Conservation (phyloP, 92 coral and sea anemone genomes). For the Pocillopora grandis region DNA sequence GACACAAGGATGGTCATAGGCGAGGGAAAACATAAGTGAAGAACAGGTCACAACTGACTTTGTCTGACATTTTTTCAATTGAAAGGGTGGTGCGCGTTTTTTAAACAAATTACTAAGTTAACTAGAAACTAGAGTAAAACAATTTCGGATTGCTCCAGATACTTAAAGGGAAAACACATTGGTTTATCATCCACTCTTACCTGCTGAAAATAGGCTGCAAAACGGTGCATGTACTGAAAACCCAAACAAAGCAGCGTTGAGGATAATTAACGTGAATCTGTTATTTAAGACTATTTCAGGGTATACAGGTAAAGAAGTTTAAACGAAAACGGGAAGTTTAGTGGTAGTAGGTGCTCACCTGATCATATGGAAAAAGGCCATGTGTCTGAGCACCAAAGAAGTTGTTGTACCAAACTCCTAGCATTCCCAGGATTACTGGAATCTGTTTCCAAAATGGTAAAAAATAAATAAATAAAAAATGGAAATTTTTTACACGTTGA, state of each 20-base stretch:
- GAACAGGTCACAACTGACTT: too few species aligned
- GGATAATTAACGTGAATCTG: too few species aligned
- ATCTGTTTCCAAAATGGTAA: constrained; percentile 40
- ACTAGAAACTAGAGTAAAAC: too few species aligned
- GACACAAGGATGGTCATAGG: too few species aligned
- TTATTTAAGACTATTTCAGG: background rate
- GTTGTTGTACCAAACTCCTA: constrained; percentile 94
- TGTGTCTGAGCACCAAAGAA: constrained; percentile 93
- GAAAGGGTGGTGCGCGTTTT: too few species aligned
- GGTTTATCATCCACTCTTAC: constrained; percentile 30
- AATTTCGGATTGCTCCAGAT: too few species aligned
- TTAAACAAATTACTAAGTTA: too few species aligned
- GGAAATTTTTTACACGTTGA: background rate
- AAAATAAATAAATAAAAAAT: background rate
- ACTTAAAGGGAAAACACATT: background rate
- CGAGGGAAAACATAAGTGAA: too few species aligned
- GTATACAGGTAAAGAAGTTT: background rate
- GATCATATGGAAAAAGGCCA: constrained; percentile 95
- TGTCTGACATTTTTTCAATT: too few species aligned
- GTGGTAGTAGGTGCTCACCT: constrained; percentile 50
- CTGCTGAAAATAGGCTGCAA: constrained; percentile 98
- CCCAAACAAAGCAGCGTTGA: background rate
- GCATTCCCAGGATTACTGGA: constrained; percentile 87
- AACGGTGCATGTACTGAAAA: constrained; percentile 93
- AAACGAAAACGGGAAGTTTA: background rate